Conservation (phyloP, 2,113 vertebrate genomes). For the Drymodes brunneopygia region DNA sequence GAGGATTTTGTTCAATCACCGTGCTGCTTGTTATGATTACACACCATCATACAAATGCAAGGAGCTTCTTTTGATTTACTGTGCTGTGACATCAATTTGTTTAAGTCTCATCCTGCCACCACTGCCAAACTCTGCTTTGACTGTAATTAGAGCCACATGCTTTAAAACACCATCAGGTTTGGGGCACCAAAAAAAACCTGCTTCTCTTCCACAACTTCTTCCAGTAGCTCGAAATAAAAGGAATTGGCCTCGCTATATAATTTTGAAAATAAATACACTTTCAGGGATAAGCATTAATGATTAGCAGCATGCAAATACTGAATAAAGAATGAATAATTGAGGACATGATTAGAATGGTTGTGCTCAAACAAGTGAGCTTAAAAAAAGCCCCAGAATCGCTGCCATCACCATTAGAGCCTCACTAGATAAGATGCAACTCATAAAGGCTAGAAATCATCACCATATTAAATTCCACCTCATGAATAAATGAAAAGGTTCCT, state of each 20-base stretch:
- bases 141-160: conserved; percentile 66
- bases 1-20: conserved; percentile 71
- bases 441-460: conserved; percentile 71
- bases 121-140: conserved; percentile 65
- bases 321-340: conserved; percentile 52
- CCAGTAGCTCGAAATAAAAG: conserved; percentile 51
- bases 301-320: background rate
- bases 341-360: conserved; percentile 21
- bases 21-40: conserved; percentile 65
- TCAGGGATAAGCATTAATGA: background rate
- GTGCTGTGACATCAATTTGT: conserved; percentile 72
- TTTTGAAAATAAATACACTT: conserved; percentile 34
- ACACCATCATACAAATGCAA: conserved; percentile 51
- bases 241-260: conserved; percentile 19
- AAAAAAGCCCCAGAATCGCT: background rate
- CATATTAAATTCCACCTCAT: conserved; percentile 76
- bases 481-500: conserved; percentile 75
- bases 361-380: conserved; percentile 57
- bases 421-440: conserved; percentile 58
- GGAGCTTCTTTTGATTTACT: conserved; percentile 70
- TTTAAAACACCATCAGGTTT: conserved; percentile 41
- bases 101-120: conserved; percentile 73
- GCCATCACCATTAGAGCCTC: background rate
- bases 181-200: background rate
- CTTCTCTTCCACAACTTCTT: background rate